Base-by-base conservation (phyloP, 2,113 vertebrate genomes). In the Merops nubicus region DNA sequence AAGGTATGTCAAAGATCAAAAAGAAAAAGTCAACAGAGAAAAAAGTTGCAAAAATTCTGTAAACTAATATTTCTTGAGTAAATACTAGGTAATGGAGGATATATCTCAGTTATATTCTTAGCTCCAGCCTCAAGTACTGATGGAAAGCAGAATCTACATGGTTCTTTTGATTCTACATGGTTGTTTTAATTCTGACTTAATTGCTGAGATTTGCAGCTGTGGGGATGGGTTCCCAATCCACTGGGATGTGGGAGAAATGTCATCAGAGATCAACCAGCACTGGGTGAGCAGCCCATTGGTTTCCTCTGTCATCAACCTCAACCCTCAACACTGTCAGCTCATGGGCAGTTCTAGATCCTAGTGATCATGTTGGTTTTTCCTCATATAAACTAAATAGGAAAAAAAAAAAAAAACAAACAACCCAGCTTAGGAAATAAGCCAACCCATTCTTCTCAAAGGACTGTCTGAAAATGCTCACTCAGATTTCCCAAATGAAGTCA, bases 261-360 rank as follows among this genome's bases (percentile, higher is more conserved):
- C 51, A 50, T 0, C 0, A 0, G 50, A 70, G 29, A 48, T 45
- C 26, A 67, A 25, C 29, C 51, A 81, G 26, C 31, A 57, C 0
- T 40, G 60, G 31, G 45, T 20, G 36, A 91, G 45, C 20, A 40
- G 79, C n/a, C 42, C 5, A 1, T 21, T 4, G 1, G 34, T 43
- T 8, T 91, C 73, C 60, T 81, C 42, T 38, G 6, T 21, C 16
- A 54, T 8, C 75, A 80, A 10, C 33, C 33, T 8, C 75, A 80
- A 10, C 33, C 33, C 57, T 54, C 51, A 73, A 33, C 73, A 34
- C 54, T 57, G 48, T 8, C 62, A 62, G 15, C n/a, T 69, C 67
- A 25, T 11, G 23, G 17, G n/a, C 36, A 85, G 42, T 47, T 65
- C 34, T 33, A 16, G 6, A 84, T 64, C 43, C 23, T 36, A 53